These are phyloP conservation scores for Phalacrocorax carbo DNA, from an alignment of 2,113 vertebrate species.

Conservation along the genomic window DNA sequence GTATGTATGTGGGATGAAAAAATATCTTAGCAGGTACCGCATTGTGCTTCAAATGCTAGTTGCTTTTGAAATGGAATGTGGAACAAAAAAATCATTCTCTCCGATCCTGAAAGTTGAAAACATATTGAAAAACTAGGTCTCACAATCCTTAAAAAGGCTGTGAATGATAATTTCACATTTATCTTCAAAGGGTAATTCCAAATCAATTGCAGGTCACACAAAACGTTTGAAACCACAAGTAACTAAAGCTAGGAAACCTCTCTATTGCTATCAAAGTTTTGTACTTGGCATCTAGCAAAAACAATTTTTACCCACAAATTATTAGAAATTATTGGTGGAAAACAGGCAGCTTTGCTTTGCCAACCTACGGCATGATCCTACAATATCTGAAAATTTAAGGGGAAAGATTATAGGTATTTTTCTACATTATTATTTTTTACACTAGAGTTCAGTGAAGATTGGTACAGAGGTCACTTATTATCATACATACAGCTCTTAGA, in stretches of 20 bases:
- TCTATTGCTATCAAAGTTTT: background rate
- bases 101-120: background rate
- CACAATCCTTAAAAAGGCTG: background rate
- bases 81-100: background rate
- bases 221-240: background rate
- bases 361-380: background rate
- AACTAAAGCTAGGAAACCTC: background rate
- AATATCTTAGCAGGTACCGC: background rate
- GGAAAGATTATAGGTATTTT: background rate
- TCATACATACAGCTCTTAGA: conserved; percentile 78
- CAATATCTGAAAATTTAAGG: background rate
- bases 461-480: background rate
- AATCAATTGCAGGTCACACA: background rate
- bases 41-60: background rate
- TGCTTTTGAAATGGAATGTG: background rate
- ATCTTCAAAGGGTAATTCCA: background rate
- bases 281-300: background rate
- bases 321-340: background rate
- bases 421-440: background rate
- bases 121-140: background rate
- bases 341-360: background rate
- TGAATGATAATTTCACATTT: background rate
- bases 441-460: background rate
- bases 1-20: background rate
- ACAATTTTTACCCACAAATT: background rate